Evolutionary conservation across 2,113 vertebrate species (phyloP).

Genomic region (Sylvia atricapilla): DNA sequence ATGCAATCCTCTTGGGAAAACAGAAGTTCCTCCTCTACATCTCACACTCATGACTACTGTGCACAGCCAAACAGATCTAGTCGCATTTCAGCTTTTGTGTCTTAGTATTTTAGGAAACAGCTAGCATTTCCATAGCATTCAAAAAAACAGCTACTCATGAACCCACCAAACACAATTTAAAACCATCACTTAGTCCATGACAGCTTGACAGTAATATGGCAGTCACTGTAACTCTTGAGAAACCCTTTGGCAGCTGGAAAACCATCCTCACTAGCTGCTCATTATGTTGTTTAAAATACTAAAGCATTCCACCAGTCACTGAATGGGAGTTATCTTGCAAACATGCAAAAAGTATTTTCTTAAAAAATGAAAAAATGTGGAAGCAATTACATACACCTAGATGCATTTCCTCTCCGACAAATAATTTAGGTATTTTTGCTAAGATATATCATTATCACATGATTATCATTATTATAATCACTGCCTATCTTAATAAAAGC

Average conservation of each 20-base stretch:
- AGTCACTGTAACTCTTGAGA: background rate
- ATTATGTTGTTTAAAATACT: background rate
- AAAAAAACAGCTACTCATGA: background rate
- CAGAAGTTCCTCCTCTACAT: background rate
- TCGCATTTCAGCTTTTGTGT: background rate
- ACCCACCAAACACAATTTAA: background rate
- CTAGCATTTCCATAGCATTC: background rate
- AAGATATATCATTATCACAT: background rate
- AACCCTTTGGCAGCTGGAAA: background rate
- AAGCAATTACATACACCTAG: background rate
- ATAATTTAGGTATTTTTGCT: background rate
- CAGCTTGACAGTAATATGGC: constrained; percentile 27
- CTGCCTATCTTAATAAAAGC: background rate
- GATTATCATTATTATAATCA: background rate
- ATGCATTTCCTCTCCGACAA: background rate
- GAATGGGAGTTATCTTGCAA: background rate
- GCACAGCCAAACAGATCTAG: background rate
- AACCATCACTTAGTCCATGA: background rate
- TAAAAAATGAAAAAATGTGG: background rate
- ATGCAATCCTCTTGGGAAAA: background rate
- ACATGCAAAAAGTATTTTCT: background rate
- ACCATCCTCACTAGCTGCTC: background rate
- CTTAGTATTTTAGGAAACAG: background rate
- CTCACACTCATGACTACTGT: background rate
- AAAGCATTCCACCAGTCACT: background rate